Conservation (phyloP, 2,888 invertebrate genomes). For the Muschampia plurimacula region DNA sequence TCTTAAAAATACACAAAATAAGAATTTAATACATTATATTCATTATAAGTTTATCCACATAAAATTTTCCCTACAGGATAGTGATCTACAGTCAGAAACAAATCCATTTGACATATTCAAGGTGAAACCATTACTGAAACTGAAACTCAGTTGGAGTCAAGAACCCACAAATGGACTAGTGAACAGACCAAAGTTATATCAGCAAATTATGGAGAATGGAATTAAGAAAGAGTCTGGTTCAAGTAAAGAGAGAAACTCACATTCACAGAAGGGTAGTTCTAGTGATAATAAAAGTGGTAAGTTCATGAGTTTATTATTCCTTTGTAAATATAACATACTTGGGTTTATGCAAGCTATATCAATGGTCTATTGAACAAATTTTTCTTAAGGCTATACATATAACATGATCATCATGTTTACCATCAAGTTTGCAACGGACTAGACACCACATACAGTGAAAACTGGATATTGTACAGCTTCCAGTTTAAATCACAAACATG, state of each 20-base stretch:
- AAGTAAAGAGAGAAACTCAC: constrained; percentile 64
- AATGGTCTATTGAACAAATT: too few species aligned
- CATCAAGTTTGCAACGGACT: too few species aligned
- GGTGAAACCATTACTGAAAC: constrained; percentile 93
- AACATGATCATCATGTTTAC: too few species aligned
- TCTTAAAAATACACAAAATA: too few species aligned
- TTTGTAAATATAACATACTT: too few species aligned
- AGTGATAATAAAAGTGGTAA: constrained; percentile 71
- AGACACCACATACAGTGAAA: too few species aligned
- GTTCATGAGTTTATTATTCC: constrained; percentile 12
- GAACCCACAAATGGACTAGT: constrained; percentile 89
- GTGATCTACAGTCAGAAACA: constrained; percentile 72
- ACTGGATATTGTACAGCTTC: too few species aligned
- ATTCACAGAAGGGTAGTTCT: constrained; percentile 58
- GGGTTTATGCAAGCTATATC: too few species aligned
- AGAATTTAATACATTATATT: not conserved
- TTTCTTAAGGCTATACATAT: too few species aligned
- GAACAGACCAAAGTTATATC: constrained; percentile 87
- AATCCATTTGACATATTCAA: constrained; percentile 91
- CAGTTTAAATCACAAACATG: too few species aligned
- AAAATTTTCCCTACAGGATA: constrained; percentile 66
- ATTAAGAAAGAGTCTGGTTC: constrained; percentile 65
- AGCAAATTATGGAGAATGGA: constrained; percentile 71
- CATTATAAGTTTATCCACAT: not conserved
- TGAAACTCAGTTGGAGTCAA: constrained; percentile 93